Base-by-base conservation (phyloP, 2,888 invertebrate genomes). In the Cylindroiulus punctatus region DNA sequence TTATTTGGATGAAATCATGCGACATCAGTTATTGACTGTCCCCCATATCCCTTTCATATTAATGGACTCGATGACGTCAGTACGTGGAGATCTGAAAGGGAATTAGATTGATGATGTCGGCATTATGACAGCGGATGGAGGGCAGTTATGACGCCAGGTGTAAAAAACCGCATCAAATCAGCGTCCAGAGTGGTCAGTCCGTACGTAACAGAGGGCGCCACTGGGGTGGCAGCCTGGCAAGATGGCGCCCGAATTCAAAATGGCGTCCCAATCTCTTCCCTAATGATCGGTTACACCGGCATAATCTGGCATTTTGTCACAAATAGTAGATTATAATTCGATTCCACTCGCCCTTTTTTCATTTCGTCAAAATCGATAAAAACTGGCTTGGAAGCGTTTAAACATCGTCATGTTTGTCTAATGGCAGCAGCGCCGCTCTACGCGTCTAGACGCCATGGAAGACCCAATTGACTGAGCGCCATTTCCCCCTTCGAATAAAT, bases 291-390 rank as follows among this genome's bases (percentile, higher is more conserved):
- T 65, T 65, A 65, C n/a, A 14, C 65, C 26, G 26, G 65, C 26
- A 22, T 65, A 65, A 65, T 65, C 65, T 65, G 65, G 65, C 26
- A 65, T 65, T 65, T 65, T 65, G 65, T 65, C 26, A 26, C 65
- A 26, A 65, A 65, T 65, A 8, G 65, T 65, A 65, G 65, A 65
- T 65, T 65, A 65, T 65, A 65, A 65, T 65, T 65, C 65, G 65
- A 65, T 65, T 65, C 65, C 26, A 65, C 26, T 65, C 65, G 65
- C n/a, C n/a, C 26, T n/a, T 65, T 65, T 65, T 65, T 22, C 65
- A 65, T 65, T 65, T 65, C 65, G 65, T 65, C 65, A 26, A 65
- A 65, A 65, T 65, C 65, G 65, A 65, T 65, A 65, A 65, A 65
- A 65, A 65, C 65, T 65, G 65, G 26, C 65, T 65, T 65, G 26